Percentiles rank a stretch among this genome's conserved stretches.
Evolutionary conservation across 2,797 vertebrate species (phyloP).

Genomic region (Lepus townsendii): DNA sequence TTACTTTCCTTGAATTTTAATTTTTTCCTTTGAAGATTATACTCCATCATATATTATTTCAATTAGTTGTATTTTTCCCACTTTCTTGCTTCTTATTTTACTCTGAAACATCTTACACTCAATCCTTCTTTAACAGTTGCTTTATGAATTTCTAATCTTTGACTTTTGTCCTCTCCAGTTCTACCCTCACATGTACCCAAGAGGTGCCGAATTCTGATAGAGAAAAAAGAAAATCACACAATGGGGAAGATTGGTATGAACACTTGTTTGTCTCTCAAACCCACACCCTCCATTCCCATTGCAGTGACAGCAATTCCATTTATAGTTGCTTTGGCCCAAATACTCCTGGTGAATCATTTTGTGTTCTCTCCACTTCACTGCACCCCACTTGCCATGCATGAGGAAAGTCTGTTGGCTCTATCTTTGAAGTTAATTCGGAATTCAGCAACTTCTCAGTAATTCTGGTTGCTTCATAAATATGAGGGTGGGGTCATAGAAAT

Average conservation of each 20-base stretch:
- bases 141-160: background rate
- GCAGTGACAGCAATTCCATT: background rate
- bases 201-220: background rate
- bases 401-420: background rate
- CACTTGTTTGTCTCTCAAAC: background rate
- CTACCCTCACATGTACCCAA: background rate
- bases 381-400: background rate
- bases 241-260: background rate
- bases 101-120: background rate
- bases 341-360: background rate
- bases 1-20: background rate
- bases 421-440: background rate
- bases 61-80: background rate
- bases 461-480: background rate
- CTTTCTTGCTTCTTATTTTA: background rate
- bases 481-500: too few relatives aligned
- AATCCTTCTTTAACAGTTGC: background rate
- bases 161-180: background rate
- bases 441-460: background rate
- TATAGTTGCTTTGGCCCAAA: background rate
- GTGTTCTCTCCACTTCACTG: background rate
- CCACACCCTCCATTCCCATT: background rate
- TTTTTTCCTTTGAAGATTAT: background rate
- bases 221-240: background rate
- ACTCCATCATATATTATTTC: background rate